These are phyloP conservation scores for Tenthredo scrophulariae DNA, from an alignment of 2,888 invertebrate genomes.

Conservation along the genomic window DNA sequence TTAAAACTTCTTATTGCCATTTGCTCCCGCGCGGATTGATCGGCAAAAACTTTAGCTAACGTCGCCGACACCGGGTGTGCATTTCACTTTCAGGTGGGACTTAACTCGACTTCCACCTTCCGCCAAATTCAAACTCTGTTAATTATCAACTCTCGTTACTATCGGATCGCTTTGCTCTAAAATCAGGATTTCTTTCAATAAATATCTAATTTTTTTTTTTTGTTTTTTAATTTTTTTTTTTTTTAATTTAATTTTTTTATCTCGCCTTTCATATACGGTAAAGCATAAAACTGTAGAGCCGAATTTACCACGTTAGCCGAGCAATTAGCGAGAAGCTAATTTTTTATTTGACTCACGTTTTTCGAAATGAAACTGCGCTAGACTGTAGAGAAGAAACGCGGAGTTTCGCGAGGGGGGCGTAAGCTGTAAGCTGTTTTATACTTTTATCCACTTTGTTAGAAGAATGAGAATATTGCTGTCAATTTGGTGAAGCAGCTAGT, in stretches of 20 bases:
- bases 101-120: not conserved
- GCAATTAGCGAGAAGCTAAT: not conserved
- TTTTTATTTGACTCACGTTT: slow-evolving; percentile 20
- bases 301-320: not conserved
- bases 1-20: slow-evolving; percentile 53
- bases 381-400: not conserved
- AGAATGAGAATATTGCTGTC: slow-evolving; percentile 51
- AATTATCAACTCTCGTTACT: slow-evolving; percentile 21
- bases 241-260: too few relatives aligned
- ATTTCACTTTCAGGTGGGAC: slow-evolving; percentile 12
- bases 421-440: slow-evolving; percentile 36
- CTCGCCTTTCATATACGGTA: not conserved
- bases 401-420: not conserved
- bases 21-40: slow-evolving; percentile 42
- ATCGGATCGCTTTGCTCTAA: not conserved
- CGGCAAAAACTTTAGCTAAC: slow-evolving; percentile 23
- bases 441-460: slow-evolving; percentile 49
- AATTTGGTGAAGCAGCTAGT: slow-evolving; percentile 31
- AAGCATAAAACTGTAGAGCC: not conserved
- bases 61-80: slow-evolving; percentile 8
- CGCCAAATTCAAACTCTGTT: slow-evolving; percentile 12
- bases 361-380: not conserved
- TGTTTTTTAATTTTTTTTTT: not conserved
- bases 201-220: not conserved
- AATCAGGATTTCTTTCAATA: not conserved